These are phyloP conservation scores for Schizothorax lantsangensis DNA, from an alignment of 2,797 vertebrate genomes.

Conservation along the genomic window DNA sequence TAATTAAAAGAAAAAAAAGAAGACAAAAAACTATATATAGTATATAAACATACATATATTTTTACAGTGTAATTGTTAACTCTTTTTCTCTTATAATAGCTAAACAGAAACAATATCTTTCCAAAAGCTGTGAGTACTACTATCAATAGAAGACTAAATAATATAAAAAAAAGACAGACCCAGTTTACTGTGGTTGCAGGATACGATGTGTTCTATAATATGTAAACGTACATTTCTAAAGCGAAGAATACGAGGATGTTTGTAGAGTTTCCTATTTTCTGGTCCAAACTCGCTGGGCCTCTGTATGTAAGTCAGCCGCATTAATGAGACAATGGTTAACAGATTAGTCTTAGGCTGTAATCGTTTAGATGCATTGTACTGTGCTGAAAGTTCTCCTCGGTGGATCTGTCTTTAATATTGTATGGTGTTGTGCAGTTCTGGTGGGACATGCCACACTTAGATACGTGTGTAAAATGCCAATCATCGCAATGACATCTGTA, in stretches of 20 bases:
- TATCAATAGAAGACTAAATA: slow-evolving; percentile 71
- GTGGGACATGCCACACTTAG: slow-evolving; percentile 50
- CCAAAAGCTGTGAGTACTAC: slow-evolving; percentile 72
- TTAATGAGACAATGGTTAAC: slow-evolving; percentile 54
- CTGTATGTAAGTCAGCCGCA: slow-evolving; percentile 71
- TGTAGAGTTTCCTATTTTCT: slow-evolving; percentile 64
- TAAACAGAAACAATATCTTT: slow-evolving; percentile 74
- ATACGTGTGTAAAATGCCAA: slow-evolving; percentile 52
- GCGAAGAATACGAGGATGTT: slow-evolving; percentile 58
- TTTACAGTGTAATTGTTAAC: slow-evolving; percentile 87
- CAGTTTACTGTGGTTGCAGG: slow-evolving; percentile 82
- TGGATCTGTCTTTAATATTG: slow-evolving; percentile 58
- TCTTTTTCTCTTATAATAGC: slow-evolving; percentile 79
- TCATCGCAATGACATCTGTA: slow-evolving; percentile 52
- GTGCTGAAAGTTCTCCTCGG: slow-evolving; percentile 52
- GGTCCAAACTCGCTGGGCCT: slow-evolving; percentile 68
- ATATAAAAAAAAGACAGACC: slow-evolving; percentile 69
- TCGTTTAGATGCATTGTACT: slow-evolving; percentile 55
- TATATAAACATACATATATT: slow-evolving; percentile 87
- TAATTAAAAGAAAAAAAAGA: slow-evolving; percentile 83
- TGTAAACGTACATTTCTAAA: slow-evolving; percentile 68
- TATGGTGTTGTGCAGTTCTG: slow-evolving; percentile 60
- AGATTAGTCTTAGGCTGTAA: slow-evolving; percentile 56
- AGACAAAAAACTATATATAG: slow-evolving; percentile 84
- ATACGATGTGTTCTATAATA: slow-evolving; percentile 65